Evolutionary conservation across 1,140 invertebrate genomes (phyloP), one percentile per base, ranked within the genome.

Genomic region (Lasioglossum albipes): DNA sequence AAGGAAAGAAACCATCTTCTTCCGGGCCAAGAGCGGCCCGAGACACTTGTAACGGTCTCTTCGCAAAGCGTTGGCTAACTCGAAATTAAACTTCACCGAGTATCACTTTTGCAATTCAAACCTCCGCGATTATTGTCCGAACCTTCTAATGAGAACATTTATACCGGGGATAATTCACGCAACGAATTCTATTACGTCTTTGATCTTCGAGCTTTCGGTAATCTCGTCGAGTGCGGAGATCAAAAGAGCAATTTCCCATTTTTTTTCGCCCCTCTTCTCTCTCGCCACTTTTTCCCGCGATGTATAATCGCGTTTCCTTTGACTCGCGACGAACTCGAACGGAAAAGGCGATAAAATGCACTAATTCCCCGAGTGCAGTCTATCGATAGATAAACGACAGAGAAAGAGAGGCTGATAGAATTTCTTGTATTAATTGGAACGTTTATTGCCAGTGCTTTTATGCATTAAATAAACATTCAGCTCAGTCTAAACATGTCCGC

Each of bases 101-200:
- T 59, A 31, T 59, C 77, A 22, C 49, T 18, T 59, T 67, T 67
- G 77, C 70, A 74, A 74, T 74, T 79, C 27, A 74, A 66, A 74
- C 13, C 13, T 22, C 41, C 49, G 41, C 62, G 52, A 79, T 79
- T 79, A 79, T 79, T 65, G 45, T 18, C 49, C 76, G n/a, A 42
- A 36, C 36, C 59, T 64, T 31, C 45, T 54, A 16, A 78, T 64
- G 45, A 64, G 76, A 72, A 61, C 76, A 72, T 79, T 72, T 72
- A 79, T 41, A 59, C 57, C 57, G 31, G 31, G 76, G 6, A 22
- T 72, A 79, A 79, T 79, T 79, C 42, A 78, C 62, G 36, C 76
- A 31, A 18, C 54, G 41, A 79, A 49, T 66, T n/a, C 31, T 16
- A 66, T 59, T 45, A 22, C 36, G 36, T 16, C 77, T 79, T 79